Percentiles rank a stretch among this genome's conserved stretches.
These are phyloP conservation scores for Mixornis gularis DNA, from an alignment of 2,113 vertebrate species.

Conservation along the genomic window DNA sequence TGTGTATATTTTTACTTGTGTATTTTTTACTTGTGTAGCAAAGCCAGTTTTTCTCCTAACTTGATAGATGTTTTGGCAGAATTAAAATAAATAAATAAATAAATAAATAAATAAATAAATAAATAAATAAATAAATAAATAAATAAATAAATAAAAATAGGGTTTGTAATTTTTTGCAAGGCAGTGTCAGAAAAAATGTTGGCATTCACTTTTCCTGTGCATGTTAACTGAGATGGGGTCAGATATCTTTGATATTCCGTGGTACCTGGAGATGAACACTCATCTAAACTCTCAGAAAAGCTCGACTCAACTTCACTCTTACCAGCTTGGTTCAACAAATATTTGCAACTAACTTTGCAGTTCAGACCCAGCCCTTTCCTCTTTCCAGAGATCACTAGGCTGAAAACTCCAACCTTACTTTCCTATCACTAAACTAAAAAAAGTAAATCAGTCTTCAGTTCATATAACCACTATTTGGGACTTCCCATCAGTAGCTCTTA, in stretches of 20 bases:
- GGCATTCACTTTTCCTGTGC: neutral
- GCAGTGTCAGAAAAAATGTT: rapidly evolving
- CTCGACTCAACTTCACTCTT: neutral
- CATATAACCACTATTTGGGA: neutral
- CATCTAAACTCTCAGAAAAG: neutral
- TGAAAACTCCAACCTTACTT: neutral
- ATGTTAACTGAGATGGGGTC: neutral
- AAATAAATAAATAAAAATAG: too few relatives aligned
- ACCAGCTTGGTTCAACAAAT: neutral
- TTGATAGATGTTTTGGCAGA: neutral
- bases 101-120: too few relatives aligned
- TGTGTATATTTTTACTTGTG: neutral
- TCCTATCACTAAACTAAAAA: neutral
- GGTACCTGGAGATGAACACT: neutral
- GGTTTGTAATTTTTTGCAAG: neutral
- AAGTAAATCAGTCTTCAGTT: neutral
- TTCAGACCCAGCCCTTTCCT: neutral
- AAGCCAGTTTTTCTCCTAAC: neutral
- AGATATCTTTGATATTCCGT: neutral
- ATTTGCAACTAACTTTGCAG: neutral
- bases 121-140: too few relatives aligned
- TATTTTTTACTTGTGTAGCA: neutral
- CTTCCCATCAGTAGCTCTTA: neutral
- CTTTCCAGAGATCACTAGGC: neutral
- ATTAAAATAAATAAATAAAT: too few relatives aligned